phyloP scores from a whole-genome alignment of 2,888 invertebrate species.

The Halocaridina rubra region DNA sequence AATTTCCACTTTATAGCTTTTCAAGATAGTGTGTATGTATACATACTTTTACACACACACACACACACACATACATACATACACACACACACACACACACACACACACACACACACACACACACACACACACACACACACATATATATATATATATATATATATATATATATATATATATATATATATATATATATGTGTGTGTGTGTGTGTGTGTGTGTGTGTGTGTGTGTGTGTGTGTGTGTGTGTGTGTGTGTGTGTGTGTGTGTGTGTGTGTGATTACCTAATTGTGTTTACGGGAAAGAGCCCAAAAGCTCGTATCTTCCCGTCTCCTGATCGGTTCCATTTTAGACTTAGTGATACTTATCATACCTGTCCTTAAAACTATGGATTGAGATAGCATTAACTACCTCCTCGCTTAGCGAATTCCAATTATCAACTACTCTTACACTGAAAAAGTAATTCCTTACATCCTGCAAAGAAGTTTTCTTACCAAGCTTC shows the following conservation, averaged over 20 bases:
- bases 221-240: constrained; percentile 1
- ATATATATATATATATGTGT: neutral
- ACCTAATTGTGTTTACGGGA: neutral
- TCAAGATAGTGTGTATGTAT: neutral
- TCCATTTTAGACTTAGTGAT: too few species aligned
- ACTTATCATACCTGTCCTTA: too few species aligned
- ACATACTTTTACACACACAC: neutral
- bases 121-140: neutral
- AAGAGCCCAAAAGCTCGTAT: too few species aligned
- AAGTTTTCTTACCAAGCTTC: too few species aligned
- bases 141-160: neutral
- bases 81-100: neutral
- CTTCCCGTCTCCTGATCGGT: too few species aligned
- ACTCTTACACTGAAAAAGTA: too few species aligned
- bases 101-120: neutral
- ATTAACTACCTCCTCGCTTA: too few species aligned
- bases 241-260: constrained; percentile 22
- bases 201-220: neutral
- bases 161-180: neutral
- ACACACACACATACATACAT: neutral
- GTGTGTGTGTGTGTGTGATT: constrained; percentile 1
- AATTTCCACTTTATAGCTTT: neutral
- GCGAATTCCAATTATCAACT: too few species aligned
- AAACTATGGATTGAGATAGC: too few species aligned
- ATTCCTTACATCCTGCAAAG: too few species aligned